Evolutionary conservation across 2,113 vertebrate genomes (phyloP).

Genomic region (Crotalus viridis): DNA sequence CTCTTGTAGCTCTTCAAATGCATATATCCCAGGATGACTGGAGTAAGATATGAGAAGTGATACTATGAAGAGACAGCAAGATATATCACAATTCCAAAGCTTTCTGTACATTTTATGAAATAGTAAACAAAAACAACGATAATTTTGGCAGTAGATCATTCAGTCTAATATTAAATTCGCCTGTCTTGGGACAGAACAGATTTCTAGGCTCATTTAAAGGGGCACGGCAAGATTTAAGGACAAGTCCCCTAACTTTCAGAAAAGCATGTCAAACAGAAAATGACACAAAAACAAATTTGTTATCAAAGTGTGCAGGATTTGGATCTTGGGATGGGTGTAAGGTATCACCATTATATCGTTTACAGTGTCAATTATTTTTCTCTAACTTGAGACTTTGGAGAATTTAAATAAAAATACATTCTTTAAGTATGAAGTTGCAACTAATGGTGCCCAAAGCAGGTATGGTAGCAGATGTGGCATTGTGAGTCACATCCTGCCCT

Average conservation of each 20-base stretch:
- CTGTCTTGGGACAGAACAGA: conserved; percentile 56
- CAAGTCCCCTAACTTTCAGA: conserved; percentile 53
- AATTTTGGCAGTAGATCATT: conserved; percentile 60
- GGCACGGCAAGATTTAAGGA: conserved; percentile 27
- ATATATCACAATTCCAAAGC: conserved; percentile 52
- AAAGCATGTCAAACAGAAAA: conserved; percentile 48
- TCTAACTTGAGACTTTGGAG: not conserved
- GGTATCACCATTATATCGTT: not conserved
- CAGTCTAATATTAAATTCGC: conserved; percentile 67
- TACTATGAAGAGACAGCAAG: conserved; percentile 63
- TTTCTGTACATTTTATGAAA: conserved; percentile 60
- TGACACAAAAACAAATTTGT: conserved; percentile 28
- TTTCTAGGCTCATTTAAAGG: conserved; percentile 31
- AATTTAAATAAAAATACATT: not conserved
- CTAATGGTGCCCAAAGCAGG: not conserved
- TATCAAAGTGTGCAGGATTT: conserved; percentile 9
- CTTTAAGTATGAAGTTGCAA: not conserved
- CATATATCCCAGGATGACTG: conserved; percentile 54
- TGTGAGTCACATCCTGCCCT: not conserved
- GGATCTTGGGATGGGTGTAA: conserved; percentile 25
- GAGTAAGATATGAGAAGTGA: conserved; percentile 45
- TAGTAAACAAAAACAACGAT: conserved; percentile 64
- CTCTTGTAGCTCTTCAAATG: conserved; percentile 44
- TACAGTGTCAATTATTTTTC: not conserved
- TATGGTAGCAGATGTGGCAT: not conserved